A percentile compares a stretch with the other conserved stretches of the same genome.
These are phyloP conservation scores for Caenorhabditis becei DNA, from an alignment of 2,888 invertebrate genomes.

Conservation along the genomic window DNA sequence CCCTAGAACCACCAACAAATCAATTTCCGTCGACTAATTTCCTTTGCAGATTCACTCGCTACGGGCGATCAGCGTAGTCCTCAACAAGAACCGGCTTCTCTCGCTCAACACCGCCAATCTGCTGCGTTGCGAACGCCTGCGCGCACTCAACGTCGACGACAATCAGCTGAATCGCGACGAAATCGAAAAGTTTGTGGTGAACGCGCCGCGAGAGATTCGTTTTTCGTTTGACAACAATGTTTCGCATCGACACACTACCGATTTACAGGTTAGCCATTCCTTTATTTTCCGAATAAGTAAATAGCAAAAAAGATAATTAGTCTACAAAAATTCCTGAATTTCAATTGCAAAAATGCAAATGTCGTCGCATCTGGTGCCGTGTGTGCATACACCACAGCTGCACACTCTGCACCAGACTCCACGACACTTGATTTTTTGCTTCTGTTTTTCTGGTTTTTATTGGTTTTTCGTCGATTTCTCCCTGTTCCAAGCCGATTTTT, in stretches of 20 bases:
- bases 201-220: slow-evolving; percentile 28
- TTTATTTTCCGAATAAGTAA: background rate
- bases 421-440: slow-evolving; percentile 31
- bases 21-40: background rate
- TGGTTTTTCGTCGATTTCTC: slow-evolving; percentile 16
- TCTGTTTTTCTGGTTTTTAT: slow-evolving; percentile 15
- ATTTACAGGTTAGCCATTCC: slow-evolving; percentile 38
- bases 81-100: slow-evolving; percentile 94
- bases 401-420: slow-evolving; percentile 23
- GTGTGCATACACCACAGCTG: slow-evolving; percentile 4
- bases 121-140: slow-evolving; percentile 90
- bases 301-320: no score
- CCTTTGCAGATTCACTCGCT: slow-evolving; percentile 86
- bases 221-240: slow-evolving; percentile 50
- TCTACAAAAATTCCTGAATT: background rate
- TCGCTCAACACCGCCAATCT: slow-evolving; percentile 67
- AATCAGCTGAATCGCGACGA: slow-evolving; percentile 88
- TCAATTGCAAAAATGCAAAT: background rate
- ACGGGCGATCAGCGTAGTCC: slow-evolving; percentile 91
- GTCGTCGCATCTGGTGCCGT: background rate
- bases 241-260: slow-evolving; percentile 31
- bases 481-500: slow-evolving; percentile 6
- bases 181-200: slow-evolving; percentile 85
- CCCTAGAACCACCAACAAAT: no score
- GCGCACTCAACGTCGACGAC: slow-evolving; percentile 94